A percentile compares a stretch with the other conserved stretches of the same genome.
phyloP scores from a whole-genome alignment of 2,113 vertebrate species.

The Crotalus tigris region DNA sequence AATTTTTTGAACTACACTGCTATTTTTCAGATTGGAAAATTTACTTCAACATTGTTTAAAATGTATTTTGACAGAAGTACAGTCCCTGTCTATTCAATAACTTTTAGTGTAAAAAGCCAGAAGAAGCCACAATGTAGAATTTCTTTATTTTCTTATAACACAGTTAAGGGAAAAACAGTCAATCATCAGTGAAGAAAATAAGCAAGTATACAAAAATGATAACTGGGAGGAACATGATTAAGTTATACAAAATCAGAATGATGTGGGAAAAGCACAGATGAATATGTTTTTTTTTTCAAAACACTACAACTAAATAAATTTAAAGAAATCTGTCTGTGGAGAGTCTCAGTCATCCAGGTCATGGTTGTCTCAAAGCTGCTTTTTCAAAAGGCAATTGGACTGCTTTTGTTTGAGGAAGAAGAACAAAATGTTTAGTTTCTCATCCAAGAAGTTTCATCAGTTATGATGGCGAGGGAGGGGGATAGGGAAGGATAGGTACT shows the following conservation, averaged over 20 bases:
- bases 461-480: neutral
- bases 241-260: neutral
- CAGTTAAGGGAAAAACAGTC: neutral
- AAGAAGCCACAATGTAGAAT: neutral
- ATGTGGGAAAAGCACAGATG: neutral
- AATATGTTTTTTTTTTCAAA: neutral
- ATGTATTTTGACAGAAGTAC: slow-evolving; percentile 19
- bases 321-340: neutral
- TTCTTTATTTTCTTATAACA: neutral
- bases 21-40: slow-evolving; percentile 41
- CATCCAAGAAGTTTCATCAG: neutral
- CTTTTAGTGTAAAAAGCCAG: slow-evolving; percentile 26
- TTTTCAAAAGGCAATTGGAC: neutral
- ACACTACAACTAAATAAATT: neutral
- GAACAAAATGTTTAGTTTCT: neutral
- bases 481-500: neutral
- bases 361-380: neutral
- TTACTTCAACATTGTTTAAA: slow-evolving; percentile 17
- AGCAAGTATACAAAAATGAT: neutral
- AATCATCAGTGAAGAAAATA: neutral
- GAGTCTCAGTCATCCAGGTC: neutral
- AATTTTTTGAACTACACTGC: slow-evolving; percentile 28
- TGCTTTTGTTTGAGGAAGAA: neutral
- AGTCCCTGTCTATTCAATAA: slow-evolving; percentile 23
- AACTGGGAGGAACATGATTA: neutral